A percentile compares a stretch with the other conserved stretches of the same genome.
Evolutionary conservation across 2,113 vertebrate genomes (phyloP).

Genomic region (Chionomys nivalis): DNA sequence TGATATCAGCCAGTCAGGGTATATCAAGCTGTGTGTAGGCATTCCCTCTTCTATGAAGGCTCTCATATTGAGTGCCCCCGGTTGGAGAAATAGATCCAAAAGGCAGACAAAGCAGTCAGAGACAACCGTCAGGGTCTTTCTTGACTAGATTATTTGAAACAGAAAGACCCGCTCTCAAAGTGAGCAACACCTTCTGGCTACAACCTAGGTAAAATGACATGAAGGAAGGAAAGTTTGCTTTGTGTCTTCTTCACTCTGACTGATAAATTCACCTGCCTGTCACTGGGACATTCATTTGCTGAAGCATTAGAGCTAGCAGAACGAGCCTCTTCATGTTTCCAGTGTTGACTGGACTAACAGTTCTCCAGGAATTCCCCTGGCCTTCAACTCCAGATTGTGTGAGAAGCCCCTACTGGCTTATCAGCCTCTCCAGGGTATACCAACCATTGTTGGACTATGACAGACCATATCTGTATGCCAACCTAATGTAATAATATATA

Average conservation of each 20-base stretch:
- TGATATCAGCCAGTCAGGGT: neutral
- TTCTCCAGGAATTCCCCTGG: neutral
- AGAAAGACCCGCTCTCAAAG: neutral
- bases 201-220: no score
- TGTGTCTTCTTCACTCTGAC: neutral
- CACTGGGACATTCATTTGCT: no score
- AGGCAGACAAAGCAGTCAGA: neutral
- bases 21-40: neutral
- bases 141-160: neutral
- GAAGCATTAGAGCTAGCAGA: neutral
- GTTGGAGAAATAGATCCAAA: neutral
- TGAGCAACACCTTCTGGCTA: no score
- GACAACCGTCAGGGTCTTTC: no score
- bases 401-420: neutral
- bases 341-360: neutral
- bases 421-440: neutral
- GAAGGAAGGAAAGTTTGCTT: neutral
- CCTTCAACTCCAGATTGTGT: neutral
- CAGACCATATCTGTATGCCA: neutral
- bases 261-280: neutral
- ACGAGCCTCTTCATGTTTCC: neutral
- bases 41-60: neutral
- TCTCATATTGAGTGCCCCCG: neutral
- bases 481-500: no score
- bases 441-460: neutral